Conservation (phyloP, 2,113 vertebrate genomes). For the Rhombomys opimus region DNA sequence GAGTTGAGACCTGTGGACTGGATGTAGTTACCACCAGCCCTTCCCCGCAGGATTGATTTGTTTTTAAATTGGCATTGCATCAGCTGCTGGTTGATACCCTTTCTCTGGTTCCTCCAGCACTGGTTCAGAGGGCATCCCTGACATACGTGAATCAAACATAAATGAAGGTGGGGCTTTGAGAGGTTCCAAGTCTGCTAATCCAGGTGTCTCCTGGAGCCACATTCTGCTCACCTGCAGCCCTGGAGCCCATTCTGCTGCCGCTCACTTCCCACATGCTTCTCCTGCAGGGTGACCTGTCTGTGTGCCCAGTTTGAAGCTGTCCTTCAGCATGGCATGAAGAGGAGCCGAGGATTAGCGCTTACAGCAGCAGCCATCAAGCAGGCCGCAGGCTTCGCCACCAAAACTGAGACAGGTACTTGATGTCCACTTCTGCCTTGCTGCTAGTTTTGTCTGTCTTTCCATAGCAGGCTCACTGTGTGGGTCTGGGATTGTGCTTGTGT, state of each 20-base stretch:
- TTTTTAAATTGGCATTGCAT: constrained; percentile 54
- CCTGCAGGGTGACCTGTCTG: constrained; percentile 95
- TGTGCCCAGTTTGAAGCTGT: constrained; percentile 98
- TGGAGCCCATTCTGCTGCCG: background rate
- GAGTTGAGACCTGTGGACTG: constrained; percentile 56
- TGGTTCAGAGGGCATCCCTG: background rate
- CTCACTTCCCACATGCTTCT: constrained; percentile 42
- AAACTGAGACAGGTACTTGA: constrained; percentile 92
- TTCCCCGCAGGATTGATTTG: background rate
- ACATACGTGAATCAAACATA: background rate
- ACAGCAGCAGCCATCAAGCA: constrained; percentile 98
- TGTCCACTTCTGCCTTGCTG: too few species aligned
- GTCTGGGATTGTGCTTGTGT: background rate
- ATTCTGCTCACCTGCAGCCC: fast-evolving
- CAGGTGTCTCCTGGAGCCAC: background rate
- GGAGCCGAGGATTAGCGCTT: constrained; percentile 94
- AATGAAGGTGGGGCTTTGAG: background rate
- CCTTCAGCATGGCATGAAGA: constrained; percentile 96
- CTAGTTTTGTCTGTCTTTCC: background rate
- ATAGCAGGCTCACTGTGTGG: background rate
- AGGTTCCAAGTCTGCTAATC: background rate
- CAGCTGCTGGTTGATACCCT: background rate
- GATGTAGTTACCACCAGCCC: background rate
- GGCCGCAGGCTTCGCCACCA: constrained; percentile 96
- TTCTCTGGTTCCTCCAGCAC: background rate